These are phyloP conservation scores for Podotricha telesiphe DNA, from an alignment of 2,888 invertebrate species.

Conservation along the genomic window DNA sequence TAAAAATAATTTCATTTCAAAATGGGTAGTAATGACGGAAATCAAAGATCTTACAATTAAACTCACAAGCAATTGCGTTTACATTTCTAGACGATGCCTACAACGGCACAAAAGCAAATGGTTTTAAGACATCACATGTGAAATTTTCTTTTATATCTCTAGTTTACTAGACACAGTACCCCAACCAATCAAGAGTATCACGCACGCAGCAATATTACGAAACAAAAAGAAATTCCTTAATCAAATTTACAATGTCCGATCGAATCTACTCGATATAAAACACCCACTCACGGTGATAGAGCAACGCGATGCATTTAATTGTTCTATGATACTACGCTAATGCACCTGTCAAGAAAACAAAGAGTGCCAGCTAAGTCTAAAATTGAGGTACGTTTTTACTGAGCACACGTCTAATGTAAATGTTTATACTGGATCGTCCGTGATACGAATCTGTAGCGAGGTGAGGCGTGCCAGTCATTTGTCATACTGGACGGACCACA, in stretches of 20 bases:
- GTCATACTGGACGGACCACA: conserved; percentile 38
- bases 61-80: too few relatives aligned
- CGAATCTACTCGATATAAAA: conserved; percentile 39
- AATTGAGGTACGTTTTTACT: conserved; percentile 74
- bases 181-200: conserved; percentile 41
- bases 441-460: conserved; percentile 64
- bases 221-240: conserved; percentile 76
- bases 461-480: conserved; percentile 77
- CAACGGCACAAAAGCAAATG: too few relatives aligned
- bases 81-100: too few relatives aligned
- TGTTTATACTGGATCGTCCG: conserved; percentile 80
- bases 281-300: conserved; percentile 71
- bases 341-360: conserved; percentile 84
- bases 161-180: conserved; percentile 28
- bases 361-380: conserved; percentile 75
- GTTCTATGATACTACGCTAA: conserved; percentile 80
- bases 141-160: conserved; percentile 11
- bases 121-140: too few relatives aligned
- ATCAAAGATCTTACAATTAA: too few relatives aligned
- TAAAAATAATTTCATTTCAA: too few relatives aligned
- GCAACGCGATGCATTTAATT: conserved; percentile 80
- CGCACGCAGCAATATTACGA: conserved; percentile 52
- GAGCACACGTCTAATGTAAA: conserved; percentile 73
- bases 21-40: too few relatives aligned
- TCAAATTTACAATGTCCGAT: conserved; percentile 57